Evolutionary conservation across 2,888 invertebrate genomes (phyloP).

Genomic region (Drosophila neonasuta): DNA sequence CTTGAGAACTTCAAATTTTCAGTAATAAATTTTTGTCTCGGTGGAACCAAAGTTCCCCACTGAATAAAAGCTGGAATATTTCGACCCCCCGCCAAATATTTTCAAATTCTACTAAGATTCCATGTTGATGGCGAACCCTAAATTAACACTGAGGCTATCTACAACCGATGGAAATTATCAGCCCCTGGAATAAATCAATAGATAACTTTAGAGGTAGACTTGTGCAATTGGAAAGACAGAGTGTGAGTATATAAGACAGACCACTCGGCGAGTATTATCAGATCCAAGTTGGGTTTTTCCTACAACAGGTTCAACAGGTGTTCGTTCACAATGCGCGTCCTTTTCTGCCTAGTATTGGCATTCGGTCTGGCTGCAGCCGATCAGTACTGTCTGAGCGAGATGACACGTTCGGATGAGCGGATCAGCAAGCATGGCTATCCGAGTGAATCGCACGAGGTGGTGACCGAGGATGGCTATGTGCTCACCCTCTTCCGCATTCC

Average conservation of each 20-base stretch:
- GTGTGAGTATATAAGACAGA: slow-evolving; percentile 34
- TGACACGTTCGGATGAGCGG: slow-evolving; percentile 66
- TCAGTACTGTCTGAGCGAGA: slow-evolving; percentile 29
- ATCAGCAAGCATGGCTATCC: slow-evolving; percentile 83
- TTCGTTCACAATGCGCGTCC: slow-evolving; percentile 38
- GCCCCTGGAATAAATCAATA: slow-evolving; percentile 39
- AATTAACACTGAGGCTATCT: slow-evolving; percentile 18
- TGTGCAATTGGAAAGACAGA: not conserved
- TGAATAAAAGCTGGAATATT: not conserved
- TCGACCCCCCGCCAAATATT: slow-evolving; percentile 3
- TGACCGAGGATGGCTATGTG: slow-evolving; percentile 78
- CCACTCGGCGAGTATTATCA: slow-evolving; percentile 1
- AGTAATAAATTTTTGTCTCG: not conserved
- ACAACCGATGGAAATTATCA: slow-evolving; percentile 29
- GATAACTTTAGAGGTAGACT: slow-evolving; percentile 23
- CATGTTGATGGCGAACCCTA: slow-evolving; percentile 8
- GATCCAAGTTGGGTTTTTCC: slow-evolving; percentile 15
- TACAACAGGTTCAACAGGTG: not conserved
- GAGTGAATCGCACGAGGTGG: slow-evolving; percentile 85
- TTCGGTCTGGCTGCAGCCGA: slow-evolving; percentile 25
- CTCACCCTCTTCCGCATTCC: slow-evolving; percentile 79
- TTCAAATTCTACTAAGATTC: not conserved
- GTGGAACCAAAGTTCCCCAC: not conserved
- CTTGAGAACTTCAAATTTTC: not conserved
- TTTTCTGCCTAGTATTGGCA: slow-evolving; percentile 25